Conservation (phyloP, 2,113 vertebrate species). For the Neofelis nebulosa region DNA sequence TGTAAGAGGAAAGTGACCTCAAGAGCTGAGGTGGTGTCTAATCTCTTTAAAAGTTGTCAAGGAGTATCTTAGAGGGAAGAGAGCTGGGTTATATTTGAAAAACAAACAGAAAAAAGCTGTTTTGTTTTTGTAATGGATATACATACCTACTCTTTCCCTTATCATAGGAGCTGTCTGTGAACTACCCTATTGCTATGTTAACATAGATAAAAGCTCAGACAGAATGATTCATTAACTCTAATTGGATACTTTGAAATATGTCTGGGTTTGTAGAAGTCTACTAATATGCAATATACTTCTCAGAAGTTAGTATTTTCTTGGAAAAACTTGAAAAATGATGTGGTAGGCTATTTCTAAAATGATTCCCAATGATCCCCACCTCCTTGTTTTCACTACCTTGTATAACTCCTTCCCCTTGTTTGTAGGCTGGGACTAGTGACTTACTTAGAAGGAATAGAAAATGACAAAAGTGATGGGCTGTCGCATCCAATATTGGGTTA, state of each 20-base stretch:
- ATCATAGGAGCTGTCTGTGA: background rate
- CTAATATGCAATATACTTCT: background rate
- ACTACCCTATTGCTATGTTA: background rate
- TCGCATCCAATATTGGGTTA: background rate
- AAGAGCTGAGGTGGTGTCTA: background rate
- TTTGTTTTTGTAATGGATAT: background rate
- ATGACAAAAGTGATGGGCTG: background rate
- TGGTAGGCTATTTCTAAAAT: background rate
- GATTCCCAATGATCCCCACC: background rate
- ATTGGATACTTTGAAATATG: background rate
- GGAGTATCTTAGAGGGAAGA: background rate
- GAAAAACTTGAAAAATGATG: background rate
- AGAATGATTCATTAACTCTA: background rate
- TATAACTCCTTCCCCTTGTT: background rate
- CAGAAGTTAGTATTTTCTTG: conserved; percentile 23
- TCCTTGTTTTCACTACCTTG: background rate
- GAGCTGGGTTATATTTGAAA: background rate
- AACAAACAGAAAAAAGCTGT: background rate
- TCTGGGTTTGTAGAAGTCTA: background rate
- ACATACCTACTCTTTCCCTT: background rate
- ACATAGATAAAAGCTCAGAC: background rate
- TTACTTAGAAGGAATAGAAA: background rate
- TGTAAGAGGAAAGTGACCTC: background rate
- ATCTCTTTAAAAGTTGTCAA: background rate
- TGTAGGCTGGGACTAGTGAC: background rate